Evolutionary conservation across 1,140 invertebrate species (phyloP).

Genomic region (Daktulosphaira vitifoliae): DNA sequence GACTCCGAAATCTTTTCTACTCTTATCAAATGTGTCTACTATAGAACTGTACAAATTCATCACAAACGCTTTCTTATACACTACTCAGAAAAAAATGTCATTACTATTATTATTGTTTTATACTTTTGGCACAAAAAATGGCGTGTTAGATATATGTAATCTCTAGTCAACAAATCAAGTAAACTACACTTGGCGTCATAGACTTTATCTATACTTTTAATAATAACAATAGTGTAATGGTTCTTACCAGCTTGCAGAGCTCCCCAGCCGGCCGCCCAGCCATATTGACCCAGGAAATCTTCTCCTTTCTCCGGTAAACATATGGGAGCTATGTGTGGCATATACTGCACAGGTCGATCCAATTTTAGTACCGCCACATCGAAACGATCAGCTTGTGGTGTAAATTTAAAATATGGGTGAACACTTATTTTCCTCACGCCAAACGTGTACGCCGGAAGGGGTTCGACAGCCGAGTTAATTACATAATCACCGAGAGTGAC

Average conservation of each 20-base stretch:
- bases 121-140: no score
- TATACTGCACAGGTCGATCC: slow-evolving; percentile 76
- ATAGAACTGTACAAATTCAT: no score
- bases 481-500: slow-evolving; percentile 90
- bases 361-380: slow-evolving; percentile 85
- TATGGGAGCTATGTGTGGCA: slow-evolving; percentile 87
- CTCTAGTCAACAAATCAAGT: no score
- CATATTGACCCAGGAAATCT: slow-evolving; percentile 80
- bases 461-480: slow-evolving; percentile 84
- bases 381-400: slow-evolving; percentile 68
- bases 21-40: no score
- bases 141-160: no score
- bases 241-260: slow-evolving; percentile 67
- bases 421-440: slow-evolving; percentile 80
- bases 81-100: no score
- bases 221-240: no score
- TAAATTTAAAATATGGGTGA: slow-evolving; percentile 92
- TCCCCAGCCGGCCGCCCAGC: slow-evolving; percentile 90
- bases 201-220: no score
- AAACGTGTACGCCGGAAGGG: slow-evolving; percentile 80
- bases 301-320: slow-evolving; percentile 84
- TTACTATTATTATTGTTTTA: no score
- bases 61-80: no score
- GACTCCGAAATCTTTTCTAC: no score
- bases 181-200: no score